A percentile compares a stretch with the other conserved stretches of the same genome.
These are phyloP conservation scores for Apotomis betuletana DNA, from an alignment of 2,888 invertebrate species.

Conservation along the genomic window DNA sequence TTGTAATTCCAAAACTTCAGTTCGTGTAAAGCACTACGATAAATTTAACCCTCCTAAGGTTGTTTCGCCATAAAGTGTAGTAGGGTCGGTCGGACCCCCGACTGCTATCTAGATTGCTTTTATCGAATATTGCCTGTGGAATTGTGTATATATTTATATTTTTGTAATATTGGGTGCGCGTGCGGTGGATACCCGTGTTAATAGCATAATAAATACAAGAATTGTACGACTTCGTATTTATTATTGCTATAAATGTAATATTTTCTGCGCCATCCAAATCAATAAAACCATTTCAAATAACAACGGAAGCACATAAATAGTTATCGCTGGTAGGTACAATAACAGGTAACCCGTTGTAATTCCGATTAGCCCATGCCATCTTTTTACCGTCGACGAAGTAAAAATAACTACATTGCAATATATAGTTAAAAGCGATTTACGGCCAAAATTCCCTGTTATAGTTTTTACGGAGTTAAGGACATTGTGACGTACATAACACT, in stretches of 20 bases:
- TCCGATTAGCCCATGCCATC: no score
- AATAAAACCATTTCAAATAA: neutral
- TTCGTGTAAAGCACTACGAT: conserved; percentile 62
- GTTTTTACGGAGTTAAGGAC: no score
- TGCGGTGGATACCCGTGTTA: conserved; percentile 27
- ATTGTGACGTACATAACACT: no score
- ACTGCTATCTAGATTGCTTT: conserved; percentile 72
- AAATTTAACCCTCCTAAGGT: conserved; percentile 72
- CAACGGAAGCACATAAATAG: no score
- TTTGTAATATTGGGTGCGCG: conserved; percentile 46
- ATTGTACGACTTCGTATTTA: neutral
- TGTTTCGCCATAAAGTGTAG: conserved; percentile 66
- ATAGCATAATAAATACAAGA: conserved; percentile 13
- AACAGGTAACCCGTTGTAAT: no score
- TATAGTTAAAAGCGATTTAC: no score
- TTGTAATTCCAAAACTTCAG: conserved; percentile 59
- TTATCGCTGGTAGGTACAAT: no score
- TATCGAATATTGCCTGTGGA: conserved; percentile 67
- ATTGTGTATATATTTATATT: conserved; percentile 55
- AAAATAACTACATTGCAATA: no score
- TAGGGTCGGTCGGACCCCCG: conserved; percentile 54
- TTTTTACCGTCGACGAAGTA: no score
- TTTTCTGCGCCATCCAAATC: neutral
- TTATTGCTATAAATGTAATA: neutral
- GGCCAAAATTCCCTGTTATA: no score